Evolutionary conservation across 2,888 invertebrate genomes (phyloP).

Genomic region (Aphrophora alni): DNA sequence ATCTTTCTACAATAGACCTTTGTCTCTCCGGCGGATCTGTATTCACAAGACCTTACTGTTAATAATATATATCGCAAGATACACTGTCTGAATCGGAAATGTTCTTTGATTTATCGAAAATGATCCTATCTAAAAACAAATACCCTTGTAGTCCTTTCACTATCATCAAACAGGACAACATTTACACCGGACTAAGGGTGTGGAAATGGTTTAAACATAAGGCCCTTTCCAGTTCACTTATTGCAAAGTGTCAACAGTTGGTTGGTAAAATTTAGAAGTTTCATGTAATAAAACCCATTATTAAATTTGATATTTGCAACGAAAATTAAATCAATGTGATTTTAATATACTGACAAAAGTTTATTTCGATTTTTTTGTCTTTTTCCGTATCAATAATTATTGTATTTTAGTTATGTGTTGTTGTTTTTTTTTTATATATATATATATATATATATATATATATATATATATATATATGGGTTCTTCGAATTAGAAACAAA

Average conservation of each 20-base stretch:
- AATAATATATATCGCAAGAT: not conserved
- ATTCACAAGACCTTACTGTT: not conserved
- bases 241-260: not conserved
- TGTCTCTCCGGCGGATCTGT: not conserved
- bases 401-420: too few relatives aligned
- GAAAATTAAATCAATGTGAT: too few relatives aligned
- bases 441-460: too few relatives aligned
- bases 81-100: not conserved
- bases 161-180: not conserved
- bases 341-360: too few relatives aligned
- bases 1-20: not conserved
- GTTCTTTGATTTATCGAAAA: not conserved
- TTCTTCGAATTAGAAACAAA: too few relatives aligned
- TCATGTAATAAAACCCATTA: too few relatives aligned
- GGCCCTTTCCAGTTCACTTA: not conserved
- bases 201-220: constrained; percentile 4
- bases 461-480: too few relatives aligned
- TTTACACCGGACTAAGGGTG: not conserved
- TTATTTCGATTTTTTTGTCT: too few relatives aligned
- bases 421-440: too few relatives aligned
- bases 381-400: too few relatives aligned
- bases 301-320: too few relatives aligned
- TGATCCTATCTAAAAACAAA: not conserved
- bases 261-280: too few relatives aligned
- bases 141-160: not conserved